These are phyloP conservation scores for Pholis gunnellus DNA, from an alignment of 2,113 vertebrate species.

Conservation along the genomic window DNA sequence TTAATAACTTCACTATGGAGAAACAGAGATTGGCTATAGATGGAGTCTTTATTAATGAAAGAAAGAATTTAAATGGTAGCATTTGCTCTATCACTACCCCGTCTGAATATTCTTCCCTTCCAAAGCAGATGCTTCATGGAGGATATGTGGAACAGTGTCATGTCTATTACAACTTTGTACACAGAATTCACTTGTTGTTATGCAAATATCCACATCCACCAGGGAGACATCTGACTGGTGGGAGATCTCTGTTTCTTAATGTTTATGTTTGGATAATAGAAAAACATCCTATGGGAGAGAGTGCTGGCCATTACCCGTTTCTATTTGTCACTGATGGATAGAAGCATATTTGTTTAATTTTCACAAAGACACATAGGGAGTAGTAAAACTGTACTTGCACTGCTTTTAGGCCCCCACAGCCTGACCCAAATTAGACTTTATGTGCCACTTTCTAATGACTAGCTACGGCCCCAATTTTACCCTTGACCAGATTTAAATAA, in stretches of 20 bases:
- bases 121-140: conserved; percentile 13
- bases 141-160: neutral
- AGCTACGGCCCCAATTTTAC: conserved; percentile 77
- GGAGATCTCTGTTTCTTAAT: conserved; percentile 51
- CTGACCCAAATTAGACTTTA: conserved; percentile 76
- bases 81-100: conserved; percentile 30
- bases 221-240: conserved; percentile 33
- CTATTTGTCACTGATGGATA: conserved; percentile 70
- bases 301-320: conserved; percentile 51
- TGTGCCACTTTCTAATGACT: conserved; percentile 80
- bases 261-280: conserved; percentile 57
- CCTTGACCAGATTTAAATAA: conserved; percentile 78
- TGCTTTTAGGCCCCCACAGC: conserved; percentile 63
- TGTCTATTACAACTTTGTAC: conserved; percentile 36
- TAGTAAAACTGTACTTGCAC: conserved; percentile 47
- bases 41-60: conserved; percentile 49
- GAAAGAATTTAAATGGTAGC: conserved; percentile 37
- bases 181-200: conserved; percentile 31
- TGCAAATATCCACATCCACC: conserved; percentile 54
- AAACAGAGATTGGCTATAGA: conserved; percentile 30
- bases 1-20: conserved; percentile 78
- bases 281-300: conserved; percentile 62
- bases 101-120: conserved; percentile 19
- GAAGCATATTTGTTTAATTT: conserved; percentile 72
- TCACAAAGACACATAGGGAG: conserved; percentile 55